phyloP scores from a whole-genome alignment of 1,140 invertebrate species.

The Propsilocerus akamusi region DNA sequence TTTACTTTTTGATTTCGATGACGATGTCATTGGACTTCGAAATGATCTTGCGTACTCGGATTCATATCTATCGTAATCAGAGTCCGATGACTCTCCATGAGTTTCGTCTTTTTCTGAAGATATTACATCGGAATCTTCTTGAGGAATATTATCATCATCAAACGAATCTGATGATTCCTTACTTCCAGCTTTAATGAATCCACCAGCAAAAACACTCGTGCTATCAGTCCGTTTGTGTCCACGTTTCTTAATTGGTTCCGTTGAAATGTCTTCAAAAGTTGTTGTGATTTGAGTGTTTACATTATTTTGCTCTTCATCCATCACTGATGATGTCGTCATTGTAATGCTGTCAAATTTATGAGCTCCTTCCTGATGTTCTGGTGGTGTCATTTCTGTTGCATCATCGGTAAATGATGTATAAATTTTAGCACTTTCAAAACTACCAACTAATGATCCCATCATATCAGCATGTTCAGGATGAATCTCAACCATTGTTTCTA shows the following conservation, averaged over 20 bases:
- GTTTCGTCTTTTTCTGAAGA: constrained; percentile 8
- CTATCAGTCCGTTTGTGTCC: constrained; percentile 35
- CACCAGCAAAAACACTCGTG: constrained; percentile 19
- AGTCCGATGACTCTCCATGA: constrained; percentile 12
- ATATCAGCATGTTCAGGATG: constrained; percentile 30
- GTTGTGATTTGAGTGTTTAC: constrained; percentile 36
- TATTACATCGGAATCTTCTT: background rate
- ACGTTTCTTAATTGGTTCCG: constrained; percentile 25
- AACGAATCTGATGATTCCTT: background rate
- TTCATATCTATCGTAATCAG: constrained; percentile 23
- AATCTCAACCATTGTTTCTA: constrained; percentile 34
- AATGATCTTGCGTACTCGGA: constrained; percentile 23
- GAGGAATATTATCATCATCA: constrained; percentile 8
- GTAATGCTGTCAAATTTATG: constrained; percentile 27
- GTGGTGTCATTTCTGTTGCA: constrained; percentile 21
- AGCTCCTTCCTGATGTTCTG: constrained; percentile 10
- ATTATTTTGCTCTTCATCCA: constrained; percentile 26
- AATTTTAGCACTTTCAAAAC: constrained; percentile 12
- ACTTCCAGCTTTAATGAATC: constrained; percentile 15
- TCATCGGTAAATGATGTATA: constrained; percentile 17
- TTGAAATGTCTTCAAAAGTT: constrained; percentile 24
- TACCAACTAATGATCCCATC: constrained; percentile 24
- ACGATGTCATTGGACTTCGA: constrained; percentile 15
- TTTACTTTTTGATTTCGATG: constrained; percentile 6
- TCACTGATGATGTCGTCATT: constrained; percentile 29